Evolutionary conservation across 2,113 vertebrate species (phyloP).

Genomic region (Engystomops pustulosus): DNA sequence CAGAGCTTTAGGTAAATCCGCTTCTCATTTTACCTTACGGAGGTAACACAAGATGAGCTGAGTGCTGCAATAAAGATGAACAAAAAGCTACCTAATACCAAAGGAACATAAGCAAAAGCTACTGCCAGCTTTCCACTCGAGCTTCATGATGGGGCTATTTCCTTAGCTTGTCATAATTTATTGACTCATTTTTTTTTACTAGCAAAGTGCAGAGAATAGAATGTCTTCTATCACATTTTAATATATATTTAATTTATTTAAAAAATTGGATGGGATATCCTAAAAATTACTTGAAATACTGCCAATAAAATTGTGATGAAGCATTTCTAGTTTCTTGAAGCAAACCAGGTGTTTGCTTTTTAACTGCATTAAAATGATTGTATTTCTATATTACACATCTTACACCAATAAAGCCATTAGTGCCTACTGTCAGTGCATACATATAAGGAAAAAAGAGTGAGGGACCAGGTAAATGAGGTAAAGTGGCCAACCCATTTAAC

Average conservation of each 20-base stretch:
- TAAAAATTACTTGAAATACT: no score
- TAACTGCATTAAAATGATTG: no score
- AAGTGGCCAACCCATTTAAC: no score
- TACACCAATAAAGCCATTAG: no score
- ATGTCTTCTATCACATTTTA: neutral
- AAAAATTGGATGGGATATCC: no score
- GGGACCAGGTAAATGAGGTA: no score
- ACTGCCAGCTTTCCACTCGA: neutral
- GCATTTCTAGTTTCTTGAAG: no score
- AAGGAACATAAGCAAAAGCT: neutral
- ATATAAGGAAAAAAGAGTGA: no score
- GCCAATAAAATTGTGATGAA: no score
- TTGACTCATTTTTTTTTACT: neutral
- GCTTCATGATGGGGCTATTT: neutral
- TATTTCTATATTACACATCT: no score
- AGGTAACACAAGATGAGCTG: constrained; percentile 6
- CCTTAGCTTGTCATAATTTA: neutral
- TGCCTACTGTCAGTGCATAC: no score
- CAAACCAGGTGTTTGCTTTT: no score
- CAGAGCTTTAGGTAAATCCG: constrained; percentile 3
- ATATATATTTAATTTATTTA: neutral
- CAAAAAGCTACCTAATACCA: constrained; percentile 5
- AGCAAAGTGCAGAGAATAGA: neutral
- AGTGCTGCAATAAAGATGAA: constrained; percentile 32
- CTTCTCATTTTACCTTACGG: neutral